A percentile compares a stretch with the other conserved stretches of the same genome.
phyloP scores from a whole-genome alignment of 2,113 vertebrate species.

The Mustelus asterias region DNA sequence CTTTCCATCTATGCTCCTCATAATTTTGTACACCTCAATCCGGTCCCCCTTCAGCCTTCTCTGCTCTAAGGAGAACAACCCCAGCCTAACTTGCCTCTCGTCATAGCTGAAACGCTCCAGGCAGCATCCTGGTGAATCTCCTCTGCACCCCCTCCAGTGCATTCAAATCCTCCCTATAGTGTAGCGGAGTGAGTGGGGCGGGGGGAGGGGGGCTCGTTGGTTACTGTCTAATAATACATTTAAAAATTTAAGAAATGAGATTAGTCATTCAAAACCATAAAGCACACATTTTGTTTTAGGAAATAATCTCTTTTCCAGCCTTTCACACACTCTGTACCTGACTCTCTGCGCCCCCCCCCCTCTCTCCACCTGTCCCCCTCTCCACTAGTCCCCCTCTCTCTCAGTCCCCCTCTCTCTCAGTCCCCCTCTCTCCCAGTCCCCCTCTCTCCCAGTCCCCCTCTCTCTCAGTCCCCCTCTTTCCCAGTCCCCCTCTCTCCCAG shows the following conservation, averaged over 20 bases:
- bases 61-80: too few species aligned
- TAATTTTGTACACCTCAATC: too few species aligned
- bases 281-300: background rate
- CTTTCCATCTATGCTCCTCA: too few species aligned
- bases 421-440: background rate
- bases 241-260: background rate
- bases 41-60: too few species aligned
- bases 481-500: background rate
- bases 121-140: too few species aligned
- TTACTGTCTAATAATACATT: background rate
- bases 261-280: background rate
- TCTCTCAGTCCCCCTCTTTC: too few species aligned
- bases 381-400: background rate
- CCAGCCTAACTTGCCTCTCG: too few species aligned
- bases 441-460: conserved; percentile 39
- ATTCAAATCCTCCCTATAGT: too few species aligned
- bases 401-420: background rate
- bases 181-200: too few species aligned
- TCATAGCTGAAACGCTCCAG: too few species aligned
- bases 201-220: background rate
- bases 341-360: background rate
- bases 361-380: background rate
- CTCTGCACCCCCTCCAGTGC: too few species aligned
- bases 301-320: conserved; percentile 40
- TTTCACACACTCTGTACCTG: background rate